Percentiles rank a stretch among this genome's conserved stretches.
Conservation (phyloP, 2,113 vertebrate species). For the Indicator indicator region DNA sequence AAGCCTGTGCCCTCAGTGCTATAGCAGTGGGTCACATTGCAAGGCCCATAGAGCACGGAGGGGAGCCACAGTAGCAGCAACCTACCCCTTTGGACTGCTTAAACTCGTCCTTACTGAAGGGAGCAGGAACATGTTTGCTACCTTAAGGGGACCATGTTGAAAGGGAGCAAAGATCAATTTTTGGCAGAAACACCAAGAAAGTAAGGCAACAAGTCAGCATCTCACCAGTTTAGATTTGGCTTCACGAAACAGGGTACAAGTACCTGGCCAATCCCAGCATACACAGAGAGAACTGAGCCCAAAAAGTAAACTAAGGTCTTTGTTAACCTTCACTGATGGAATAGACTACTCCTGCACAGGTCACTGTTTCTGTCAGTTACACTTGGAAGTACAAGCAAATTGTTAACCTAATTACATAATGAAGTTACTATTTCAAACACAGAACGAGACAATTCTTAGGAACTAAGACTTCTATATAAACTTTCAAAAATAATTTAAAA, state of each 20-base stretch:
- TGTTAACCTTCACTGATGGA: not conserved
- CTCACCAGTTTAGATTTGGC: not conserved
- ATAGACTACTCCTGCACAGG: not conserved
- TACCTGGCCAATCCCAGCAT: not conserved
- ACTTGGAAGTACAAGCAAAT: not conserved
- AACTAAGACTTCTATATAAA: not conserved
- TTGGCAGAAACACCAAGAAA: not conserved
- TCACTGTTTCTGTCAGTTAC: not conserved
- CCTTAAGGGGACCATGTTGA: accelerated
- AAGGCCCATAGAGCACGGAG: not conserved
- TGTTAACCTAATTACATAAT: not conserved
- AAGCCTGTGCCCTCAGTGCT: not conserved
- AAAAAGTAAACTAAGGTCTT: not conserved
- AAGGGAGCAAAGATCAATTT: not conserved
- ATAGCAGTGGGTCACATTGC: accelerated
- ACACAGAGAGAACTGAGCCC: not conserved
- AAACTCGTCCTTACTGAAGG: not conserved
- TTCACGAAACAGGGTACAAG: not conserved
- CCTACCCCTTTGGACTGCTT: not conserved
- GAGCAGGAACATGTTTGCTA: not conserved
- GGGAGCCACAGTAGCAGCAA: not conserved
- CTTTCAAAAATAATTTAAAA: not conserved
- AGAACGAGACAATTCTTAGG: not conserved
- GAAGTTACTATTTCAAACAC: not conserved
- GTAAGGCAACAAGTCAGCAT: not conserved